phyloP scores from a whole-genome alignment of 2,888 invertebrate species.

The Eueremaeus valkanovi region DNA sequence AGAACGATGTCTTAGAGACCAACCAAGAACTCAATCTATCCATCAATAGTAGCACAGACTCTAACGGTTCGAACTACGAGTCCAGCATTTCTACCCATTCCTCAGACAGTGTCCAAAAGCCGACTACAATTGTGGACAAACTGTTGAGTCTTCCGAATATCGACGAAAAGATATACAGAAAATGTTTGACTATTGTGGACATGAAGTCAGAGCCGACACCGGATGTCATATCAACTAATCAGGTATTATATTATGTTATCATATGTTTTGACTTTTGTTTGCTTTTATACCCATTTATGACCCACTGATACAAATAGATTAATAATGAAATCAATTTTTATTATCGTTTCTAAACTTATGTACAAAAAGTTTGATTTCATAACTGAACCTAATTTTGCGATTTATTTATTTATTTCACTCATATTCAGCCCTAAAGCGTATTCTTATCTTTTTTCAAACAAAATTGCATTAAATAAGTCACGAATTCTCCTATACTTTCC shows the following conservation, averaged over 20 bases:
- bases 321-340: background rate
- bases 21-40: background rate
- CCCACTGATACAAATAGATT: background rate
- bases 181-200: slow-evolving; percentile 37
- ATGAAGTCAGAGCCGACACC: slow-evolving; percentile 36
- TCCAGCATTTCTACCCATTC: background rate
- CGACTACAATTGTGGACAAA: slow-evolving; percentile 30
- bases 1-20: background rate
- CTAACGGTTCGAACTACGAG: background rate
- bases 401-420: too few relatives aligned
- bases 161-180: slow-evolving; percentile 37
- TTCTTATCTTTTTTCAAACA: too few relatives aligned
- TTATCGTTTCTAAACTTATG: background rate
- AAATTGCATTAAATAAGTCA: background rate
- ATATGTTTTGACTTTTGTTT: background rate
- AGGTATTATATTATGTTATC: background rate
- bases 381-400: too few relatives aligned
- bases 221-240: background rate
- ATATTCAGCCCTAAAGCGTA: too few relatives aligned
- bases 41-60: background rate
- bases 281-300: too few relatives aligned
- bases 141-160: slow-evolving; percentile 31
- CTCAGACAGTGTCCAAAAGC: background rate
- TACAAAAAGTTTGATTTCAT: too few relatives aligned
- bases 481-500: background rate